These are phyloP conservation scores for Nasonia giraulti DNA, from an alignment of 1,140 invertebrate genomes.

Conservation along the genomic window DNA sequence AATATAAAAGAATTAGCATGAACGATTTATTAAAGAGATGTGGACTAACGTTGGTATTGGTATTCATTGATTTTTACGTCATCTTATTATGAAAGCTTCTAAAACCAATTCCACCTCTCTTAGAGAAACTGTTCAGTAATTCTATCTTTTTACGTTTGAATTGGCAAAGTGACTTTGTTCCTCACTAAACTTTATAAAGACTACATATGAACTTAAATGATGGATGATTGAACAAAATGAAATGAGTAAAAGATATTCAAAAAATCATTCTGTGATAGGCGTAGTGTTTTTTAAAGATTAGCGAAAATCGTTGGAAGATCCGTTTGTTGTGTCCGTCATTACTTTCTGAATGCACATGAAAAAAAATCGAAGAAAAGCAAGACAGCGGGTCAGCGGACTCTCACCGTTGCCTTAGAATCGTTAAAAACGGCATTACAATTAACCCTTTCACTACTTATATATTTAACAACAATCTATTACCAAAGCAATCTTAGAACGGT, in stretches of 20 bases:
- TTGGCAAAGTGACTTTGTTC: slow-evolving; percentile 35
- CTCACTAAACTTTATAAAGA: slow-evolving; percentile 34
- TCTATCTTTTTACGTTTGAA: not conserved
- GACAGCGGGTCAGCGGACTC: slow-evolving; percentile 37
- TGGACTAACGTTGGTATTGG: not conserved
- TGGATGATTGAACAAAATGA: slow-evolving; percentile 12
- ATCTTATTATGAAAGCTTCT: no score
- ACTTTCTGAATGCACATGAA: slow-evolving; percentile 28
- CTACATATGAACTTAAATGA: slow-evolving; percentile 27
- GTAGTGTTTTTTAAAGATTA: slow-evolving; percentile 40
- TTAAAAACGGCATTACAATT: slow-evolving; percentile 23
- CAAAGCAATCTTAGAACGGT: not conserved
- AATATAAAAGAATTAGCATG: slow-evolving; percentile 11
- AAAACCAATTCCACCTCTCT: not conserved
- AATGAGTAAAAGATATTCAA: slow-evolving; percentile 30
- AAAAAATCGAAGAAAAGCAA: slow-evolving; percentile 17
- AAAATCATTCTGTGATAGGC: slow-evolving; percentile 52
- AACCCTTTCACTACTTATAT: slow-evolving; percentile 10
- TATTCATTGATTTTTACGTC: not conserved
- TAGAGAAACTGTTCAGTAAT: not conserved
- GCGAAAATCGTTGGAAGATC: slow-evolving; percentile 30
- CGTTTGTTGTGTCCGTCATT: slow-evolving; percentile 33
- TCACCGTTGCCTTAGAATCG: slow-evolving; percentile 50
- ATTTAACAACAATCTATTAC: not conserved
- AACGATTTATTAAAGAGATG: not conserved